Evolutionary conservation across 2,888 invertebrate genomes (phyloP).

Genomic region (Oxystoma pomonae): DNA sequence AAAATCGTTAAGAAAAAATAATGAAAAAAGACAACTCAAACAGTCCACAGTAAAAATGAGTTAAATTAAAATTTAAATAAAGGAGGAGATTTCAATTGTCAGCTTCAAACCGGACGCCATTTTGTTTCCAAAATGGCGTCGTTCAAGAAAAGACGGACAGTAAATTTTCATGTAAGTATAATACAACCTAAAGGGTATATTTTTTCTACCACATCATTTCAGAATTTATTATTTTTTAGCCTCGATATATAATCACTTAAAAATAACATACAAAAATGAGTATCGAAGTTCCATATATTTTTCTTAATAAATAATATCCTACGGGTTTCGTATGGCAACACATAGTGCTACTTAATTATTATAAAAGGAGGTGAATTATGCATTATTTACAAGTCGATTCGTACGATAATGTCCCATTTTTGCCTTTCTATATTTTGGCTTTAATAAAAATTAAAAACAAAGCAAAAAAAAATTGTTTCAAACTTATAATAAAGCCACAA

Average conservation of each 20-base stretch:
- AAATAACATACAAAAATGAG: slow-evolving; percentile 13
- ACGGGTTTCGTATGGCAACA: not conserved
- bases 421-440: too few species aligned
- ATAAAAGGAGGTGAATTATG: not conserved
- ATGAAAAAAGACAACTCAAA: too few species aligned
- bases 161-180: not conserved
- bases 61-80: too few species aligned
- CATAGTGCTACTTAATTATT: not conserved
- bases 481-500: too few species aligned
- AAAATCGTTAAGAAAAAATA: too few species aligned
- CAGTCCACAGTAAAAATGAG: too few species aligned
- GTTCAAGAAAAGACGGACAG: not conserved
- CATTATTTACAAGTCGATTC: slow-evolving; percentile 4
- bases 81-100: too few species aligned
- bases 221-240: not conserved
- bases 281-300: slow-evolving; percentile 1
- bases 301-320: slow-evolving; percentile 5
- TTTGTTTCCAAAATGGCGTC: too few species aligned
- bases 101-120: too few species aligned
- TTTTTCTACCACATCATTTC: not conserved
- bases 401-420: too few species aligned
- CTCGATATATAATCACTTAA: slow-evolving; percentile 23
- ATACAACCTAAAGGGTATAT: not conserved
- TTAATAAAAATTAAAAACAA: too few species aligned
- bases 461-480: too few species aligned